These are phyloP conservation scores for Leptobrachium leishanense DNA, from an alignment of 2,113 vertebrate genomes.

Conservation along the genomic window DNA sequence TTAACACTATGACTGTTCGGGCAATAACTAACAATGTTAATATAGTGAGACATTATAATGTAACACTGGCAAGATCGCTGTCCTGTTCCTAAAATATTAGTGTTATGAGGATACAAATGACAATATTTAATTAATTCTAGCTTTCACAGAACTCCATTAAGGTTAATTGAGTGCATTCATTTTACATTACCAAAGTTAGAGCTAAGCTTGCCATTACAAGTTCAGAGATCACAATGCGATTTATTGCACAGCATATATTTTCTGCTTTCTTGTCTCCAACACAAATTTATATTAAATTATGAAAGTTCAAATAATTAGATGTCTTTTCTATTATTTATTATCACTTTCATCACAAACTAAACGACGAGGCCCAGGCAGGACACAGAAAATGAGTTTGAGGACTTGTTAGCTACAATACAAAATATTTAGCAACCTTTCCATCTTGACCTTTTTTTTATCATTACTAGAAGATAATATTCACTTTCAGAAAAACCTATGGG, in stretches of 20 bases:
- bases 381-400: not conserved
- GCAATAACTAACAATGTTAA: no score
- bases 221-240: not conserved
- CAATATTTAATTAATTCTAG: not conserved
- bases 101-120: not conserved
- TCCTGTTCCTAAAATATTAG: not conserved
- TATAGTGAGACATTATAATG: not conserved
- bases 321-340: no score
- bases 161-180: not conserved
- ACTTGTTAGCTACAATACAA: not conserved
- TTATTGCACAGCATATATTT: not conserved
- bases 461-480: no score
- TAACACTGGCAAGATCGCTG: not conserved
- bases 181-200: not conserved
- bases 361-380: no score
- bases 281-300: not conserved
- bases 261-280: not conserved
- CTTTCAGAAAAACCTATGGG: no score
- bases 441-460: no score
- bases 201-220: not conserved
- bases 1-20: not conserved
- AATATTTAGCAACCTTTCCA: no score
- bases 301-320: not conserved
- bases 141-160: not conserved
- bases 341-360: no score